phyloP scores from a whole-genome alignment of 2,888 invertebrate species.

The Mimas tiliae region DNA sequence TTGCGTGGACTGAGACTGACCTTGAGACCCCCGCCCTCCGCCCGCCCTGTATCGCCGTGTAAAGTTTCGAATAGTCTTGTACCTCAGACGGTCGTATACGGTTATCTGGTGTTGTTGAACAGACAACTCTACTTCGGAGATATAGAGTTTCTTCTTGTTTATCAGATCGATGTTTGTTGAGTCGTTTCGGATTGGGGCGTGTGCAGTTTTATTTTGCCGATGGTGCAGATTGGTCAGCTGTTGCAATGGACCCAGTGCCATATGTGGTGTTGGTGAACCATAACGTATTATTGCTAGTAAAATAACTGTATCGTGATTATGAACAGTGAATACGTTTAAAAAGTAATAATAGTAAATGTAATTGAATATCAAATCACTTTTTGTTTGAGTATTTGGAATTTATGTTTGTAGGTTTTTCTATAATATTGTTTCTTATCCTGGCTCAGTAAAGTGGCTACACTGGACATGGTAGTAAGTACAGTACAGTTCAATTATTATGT shows the following conservation, averaged over 20 bases:
- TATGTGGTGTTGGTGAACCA: constrained; percentile 56
- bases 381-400: neutral
- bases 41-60: constrained; percentile 59
- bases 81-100: constrained; percentile 70
- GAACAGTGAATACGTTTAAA: constrained; percentile 1
- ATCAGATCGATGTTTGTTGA: constrained; percentile 46
- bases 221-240: constrained; percentile 80
- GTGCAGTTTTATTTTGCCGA: constrained; percentile 71
- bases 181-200: constrained; percentile 43
- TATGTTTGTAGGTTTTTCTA: neutral
- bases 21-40: constrained; percentile 68
- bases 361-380: constrained; percentile 11
- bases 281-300: constrained; percentile 55
- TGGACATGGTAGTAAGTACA: too few relatives aligned
- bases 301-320: constrained; percentile 1
- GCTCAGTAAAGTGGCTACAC: too few relatives aligned
- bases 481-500: too few relatives aligned
- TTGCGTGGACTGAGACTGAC: constrained; percentile 80
- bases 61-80: constrained; percentile 72
- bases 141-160: constrained; percentile 58
- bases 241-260: constrained; percentile 69
- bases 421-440: neutral
- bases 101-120: constrained; percentile 56
- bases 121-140: constrained; percentile 51
- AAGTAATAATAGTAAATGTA: neutral